These are phyloP conservation scores for Paratilapia polleni DNA, from an alignment of 2,113 vertebrate species.

Conservation along the genomic window DNA sequence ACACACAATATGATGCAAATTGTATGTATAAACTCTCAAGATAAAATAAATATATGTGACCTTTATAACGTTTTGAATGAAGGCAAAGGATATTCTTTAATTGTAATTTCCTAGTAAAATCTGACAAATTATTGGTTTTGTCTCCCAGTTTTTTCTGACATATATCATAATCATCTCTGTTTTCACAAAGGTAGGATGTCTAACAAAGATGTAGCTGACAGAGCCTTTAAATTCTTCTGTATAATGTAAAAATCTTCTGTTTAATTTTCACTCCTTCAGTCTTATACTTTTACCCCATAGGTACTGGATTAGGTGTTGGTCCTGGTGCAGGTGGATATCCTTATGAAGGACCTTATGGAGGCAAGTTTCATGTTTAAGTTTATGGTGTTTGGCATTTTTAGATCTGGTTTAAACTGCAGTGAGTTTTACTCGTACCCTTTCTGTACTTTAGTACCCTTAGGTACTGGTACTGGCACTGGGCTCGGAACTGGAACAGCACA, in stretches of 20 bases:
- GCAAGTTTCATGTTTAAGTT: slow-evolving; percentile 10
- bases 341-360: slow-evolving; percentile 58
- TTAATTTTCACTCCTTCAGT: neutral
- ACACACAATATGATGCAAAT: neutral
- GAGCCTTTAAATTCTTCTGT: neutral
- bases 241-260: neutral
- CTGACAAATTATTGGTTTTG: neutral
- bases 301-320: slow-evolving; percentile 23
- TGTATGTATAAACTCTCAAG: neutral
- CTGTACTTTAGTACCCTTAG: slow-evolving; percentile 60
- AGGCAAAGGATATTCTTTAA: neutral
- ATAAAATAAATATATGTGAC: neutral
- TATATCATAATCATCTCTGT: neutral
- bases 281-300: slow-evolving; percentile 22
- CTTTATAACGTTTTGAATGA: neutral
- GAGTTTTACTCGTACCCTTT: neutral
- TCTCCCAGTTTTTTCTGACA: neutral
- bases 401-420: neutral
- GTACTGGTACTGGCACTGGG: slow-evolving; percentile 18
- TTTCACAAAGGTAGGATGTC: neutral
- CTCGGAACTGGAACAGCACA: slow-evolving; percentile 44
- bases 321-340: slow-evolving; percentile 51
- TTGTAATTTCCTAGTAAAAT: neutral
- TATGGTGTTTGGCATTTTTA: neutral
- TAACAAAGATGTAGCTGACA: neutral